Conservation (phyloP, 2,888 invertebrate species). For the Conistra vaccinii region DNA sequence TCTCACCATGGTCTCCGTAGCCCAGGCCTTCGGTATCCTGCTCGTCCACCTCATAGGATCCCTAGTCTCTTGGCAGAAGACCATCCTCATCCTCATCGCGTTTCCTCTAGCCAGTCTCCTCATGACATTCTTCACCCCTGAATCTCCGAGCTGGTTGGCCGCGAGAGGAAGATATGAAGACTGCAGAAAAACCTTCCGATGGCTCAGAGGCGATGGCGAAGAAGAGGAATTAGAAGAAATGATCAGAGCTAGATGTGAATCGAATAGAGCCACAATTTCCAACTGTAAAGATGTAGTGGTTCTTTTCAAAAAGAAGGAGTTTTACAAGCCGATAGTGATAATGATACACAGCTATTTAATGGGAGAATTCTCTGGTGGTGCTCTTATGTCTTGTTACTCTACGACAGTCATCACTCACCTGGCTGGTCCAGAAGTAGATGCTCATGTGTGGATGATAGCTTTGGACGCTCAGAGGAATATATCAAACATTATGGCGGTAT, state of each 20-base stretch:
- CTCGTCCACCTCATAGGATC: conserved; percentile 91
- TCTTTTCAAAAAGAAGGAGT: conserved; percentile 81
- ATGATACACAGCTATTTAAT: conserved; percentile 90
- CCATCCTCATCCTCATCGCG: conserved; percentile 86
- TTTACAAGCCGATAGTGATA: conserved; percentile 90
- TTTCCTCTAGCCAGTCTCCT: conserved; percentile 85
- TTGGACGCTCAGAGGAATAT: conserved; percentile 91
- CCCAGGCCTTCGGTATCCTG: conserved; percentile 91
- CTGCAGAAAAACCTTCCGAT: conserved; percentile 89
- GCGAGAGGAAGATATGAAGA: conserved; percentile 88
- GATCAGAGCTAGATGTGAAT: conserved; percentile 74
- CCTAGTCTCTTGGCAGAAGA: conserved; percentile 89
- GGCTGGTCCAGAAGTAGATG: conserved; percentile 89
- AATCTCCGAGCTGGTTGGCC: conserved; percentile 92
- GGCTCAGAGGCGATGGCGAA: conserved; percentile 89
- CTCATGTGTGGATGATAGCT: conserved; percentile 91
- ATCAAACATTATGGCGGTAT: conserved; percentile 89
- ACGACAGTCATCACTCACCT: conserved; percentile 89
- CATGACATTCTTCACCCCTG: conserved; percentile 85
- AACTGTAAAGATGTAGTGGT: conserved; percentile 54
- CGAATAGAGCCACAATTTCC: conserved; percentile 54
- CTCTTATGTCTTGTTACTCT: conserved; percentile 92
- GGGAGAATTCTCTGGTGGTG: conserved; percentile 92
- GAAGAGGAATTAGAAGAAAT: conserved; percentile 82
- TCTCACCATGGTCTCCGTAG: conserved; percentile 90